Conservation (phyloP, 2,797 vertebrate species). For the Danio albolineatus region DNA sequence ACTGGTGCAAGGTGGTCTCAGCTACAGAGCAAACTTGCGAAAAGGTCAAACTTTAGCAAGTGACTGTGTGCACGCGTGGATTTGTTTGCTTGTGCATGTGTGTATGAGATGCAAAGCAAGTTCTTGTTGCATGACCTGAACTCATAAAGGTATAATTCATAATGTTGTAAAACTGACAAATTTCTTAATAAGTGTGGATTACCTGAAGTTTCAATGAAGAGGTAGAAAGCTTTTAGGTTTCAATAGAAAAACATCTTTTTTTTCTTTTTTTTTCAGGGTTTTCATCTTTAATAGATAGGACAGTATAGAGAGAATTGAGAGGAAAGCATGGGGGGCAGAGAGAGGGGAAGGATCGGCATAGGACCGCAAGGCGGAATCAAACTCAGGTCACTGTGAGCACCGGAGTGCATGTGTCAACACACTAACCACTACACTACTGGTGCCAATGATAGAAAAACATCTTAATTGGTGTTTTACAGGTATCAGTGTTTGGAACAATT, state of each 20-base stretch:
- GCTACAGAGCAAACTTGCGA: constrained; percentile 5
- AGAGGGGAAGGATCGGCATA: too few species aligned
- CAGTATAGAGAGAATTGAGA: too few species aligned
- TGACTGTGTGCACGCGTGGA: neutral
- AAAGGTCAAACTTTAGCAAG: constrained; percentile 49
- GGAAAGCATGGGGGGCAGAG: too few species aligned
- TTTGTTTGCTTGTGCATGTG: neutral
- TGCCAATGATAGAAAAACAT: too few species aligned
- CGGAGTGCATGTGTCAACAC: too few species aligned
- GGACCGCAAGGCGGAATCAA: too few species aligned
- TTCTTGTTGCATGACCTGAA: neutral
- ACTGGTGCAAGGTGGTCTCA: constrained; percentile 8
- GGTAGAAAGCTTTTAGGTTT: neutral
- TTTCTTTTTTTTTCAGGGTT: too few species aligned
- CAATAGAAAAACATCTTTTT: neutral
- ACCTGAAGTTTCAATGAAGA: neutral
- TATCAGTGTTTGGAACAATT: neutral
- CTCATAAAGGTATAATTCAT: neutral
- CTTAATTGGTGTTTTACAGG: neutral
- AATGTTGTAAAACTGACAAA: neutral
- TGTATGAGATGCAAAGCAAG: neutral
- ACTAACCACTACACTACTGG: too few species aligned
- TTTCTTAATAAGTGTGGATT: neutral
- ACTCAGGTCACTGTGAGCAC: too few species aligned
- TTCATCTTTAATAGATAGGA: too few species aligned